Percentiles rank a stretch among this genome's conserved stretches.
phyloP scores from a whole-genome alignment of 2,888 invertebrate genomes.

The Pyrrhosoma nymphula region DNA sequence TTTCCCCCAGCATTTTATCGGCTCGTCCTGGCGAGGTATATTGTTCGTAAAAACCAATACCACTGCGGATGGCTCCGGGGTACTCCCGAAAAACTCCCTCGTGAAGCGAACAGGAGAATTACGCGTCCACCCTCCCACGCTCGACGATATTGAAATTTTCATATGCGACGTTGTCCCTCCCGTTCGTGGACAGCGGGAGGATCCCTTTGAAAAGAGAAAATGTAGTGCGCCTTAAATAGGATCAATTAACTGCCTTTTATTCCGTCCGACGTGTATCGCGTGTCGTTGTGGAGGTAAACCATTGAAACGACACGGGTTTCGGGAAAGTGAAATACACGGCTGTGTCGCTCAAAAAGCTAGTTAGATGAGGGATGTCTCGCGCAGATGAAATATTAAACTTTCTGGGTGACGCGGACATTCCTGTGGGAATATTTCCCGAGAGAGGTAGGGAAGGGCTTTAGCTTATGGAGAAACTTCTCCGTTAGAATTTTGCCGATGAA shows the following conservation, averaged over 20 bases:
- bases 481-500: background rate
- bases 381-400: conserved; percentile 4
- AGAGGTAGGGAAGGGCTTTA: background rate
- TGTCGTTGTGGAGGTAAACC: background rate
- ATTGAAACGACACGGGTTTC: background rate
- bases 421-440: background rate
- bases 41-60: conserved; percentile 28
- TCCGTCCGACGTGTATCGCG: background rate
- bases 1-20: background rate
- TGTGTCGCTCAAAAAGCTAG: background rate
- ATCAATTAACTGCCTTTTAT: conserved; percentile 33
- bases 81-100: background rate
- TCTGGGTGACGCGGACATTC: background rate
- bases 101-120: background rate
- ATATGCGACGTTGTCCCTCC: background rate
- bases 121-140: background rate
- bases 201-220: background rate
- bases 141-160: background rate
- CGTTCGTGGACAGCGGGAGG: background rate
- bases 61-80: background rate
- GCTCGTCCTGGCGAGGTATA: background rate
- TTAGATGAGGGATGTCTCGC: background rate
- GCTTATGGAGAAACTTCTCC: background rate
- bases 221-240: conserved; percentile 21
- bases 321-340: background rate